phyloP scores from a whole-genome alignment of 2,888 invertebrate species.

The Drosophila mimica region DNA sequence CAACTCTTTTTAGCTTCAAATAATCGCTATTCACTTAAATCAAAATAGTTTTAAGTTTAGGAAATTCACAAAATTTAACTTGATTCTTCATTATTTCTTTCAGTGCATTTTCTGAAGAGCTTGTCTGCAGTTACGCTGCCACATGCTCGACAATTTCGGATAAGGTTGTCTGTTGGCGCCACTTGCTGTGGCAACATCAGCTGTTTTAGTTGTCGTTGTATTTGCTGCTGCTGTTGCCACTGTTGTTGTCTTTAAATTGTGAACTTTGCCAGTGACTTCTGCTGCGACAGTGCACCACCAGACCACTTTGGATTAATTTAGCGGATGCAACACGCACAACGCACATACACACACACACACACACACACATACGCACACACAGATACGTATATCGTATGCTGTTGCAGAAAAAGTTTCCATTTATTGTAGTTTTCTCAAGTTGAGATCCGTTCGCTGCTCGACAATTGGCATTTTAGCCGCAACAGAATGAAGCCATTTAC shows the following conservation, averaged over 20 bases:
- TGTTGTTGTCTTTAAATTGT: conserved; percentile 60
- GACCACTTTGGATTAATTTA: conserved; percentile 75
- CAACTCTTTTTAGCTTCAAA: neutral
- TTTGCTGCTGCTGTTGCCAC: conserved; percentile 24
- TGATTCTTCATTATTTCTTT: neutral
- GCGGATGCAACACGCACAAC: conserved; percentile 51
- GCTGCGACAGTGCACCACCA: conserved; percentile 50
- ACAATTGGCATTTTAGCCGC: conserved; percentile 65
- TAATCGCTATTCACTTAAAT: neutral
- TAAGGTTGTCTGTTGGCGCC: conserved; percentile 46
- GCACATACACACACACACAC: conserved; percentile 5
- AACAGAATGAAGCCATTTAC: conserved; percentile 73
- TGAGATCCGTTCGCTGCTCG: conserved; percentile 38
- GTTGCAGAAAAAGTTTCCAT: conserved; percentile 51
- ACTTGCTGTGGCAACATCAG: conserved; percentile 46
- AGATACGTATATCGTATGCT: neutral
- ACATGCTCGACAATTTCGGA: conserved; percentile 53
- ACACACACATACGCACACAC: neutral
- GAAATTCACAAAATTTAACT: neutral
- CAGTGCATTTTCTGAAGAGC: conserved; percentile 26
- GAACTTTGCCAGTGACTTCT: conserved; percentile 67
- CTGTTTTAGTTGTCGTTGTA: conserved; percentile 35
- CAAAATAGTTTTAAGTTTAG: neutral
- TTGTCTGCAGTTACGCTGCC: conserved; percentile 67
- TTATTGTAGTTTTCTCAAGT: conserved; percentile 42